phyloP scores from a whole-genome alignment of 2,888 invertebrate species.

The Syrphus vitripennis region DNA sequence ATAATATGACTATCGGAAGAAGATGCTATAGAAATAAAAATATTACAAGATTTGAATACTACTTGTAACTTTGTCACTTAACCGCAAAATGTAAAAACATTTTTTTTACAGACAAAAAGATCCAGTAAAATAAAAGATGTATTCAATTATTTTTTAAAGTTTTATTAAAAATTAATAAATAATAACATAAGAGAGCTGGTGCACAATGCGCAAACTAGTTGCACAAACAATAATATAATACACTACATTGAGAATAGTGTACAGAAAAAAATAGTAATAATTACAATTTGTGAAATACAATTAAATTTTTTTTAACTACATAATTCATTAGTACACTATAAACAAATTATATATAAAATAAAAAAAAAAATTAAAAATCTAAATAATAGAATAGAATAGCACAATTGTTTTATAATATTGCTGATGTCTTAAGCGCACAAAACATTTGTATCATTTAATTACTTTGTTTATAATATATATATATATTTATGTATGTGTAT shows the following conservation, averaged over 20 bases:
- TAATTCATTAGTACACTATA: slow-evolving; percentile 44
- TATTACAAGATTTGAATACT: too few species aligned
- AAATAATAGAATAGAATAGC: slow-evolving; percentile 62
- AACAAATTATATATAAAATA: slow-evolving; percentile 29
- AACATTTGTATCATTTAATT: slow-evolving; percentile 62
- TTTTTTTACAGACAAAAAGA: neutral
- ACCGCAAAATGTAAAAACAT: too few species aligned
- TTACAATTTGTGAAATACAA: slow-evolving; percentile 32
- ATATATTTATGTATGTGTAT: slow-evolving; percentile 6
- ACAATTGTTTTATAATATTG: slow-evolving; percentile 64
- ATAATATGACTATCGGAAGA: neutral
- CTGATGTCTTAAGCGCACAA: slow-evolving; percentile 57
- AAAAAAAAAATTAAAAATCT: slow-evolving; percentile 13
- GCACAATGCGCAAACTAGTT: slow-evolving; percentile 54
- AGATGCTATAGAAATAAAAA: too few species aligned
- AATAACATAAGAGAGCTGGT: slow-evolving; percentile 69
- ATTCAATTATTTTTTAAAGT: slow-evolving; percentile 33
- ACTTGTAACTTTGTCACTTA: too few species aligned
- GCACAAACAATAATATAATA: slow-evolving; percentile 56
- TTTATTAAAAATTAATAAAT: slow-evolving; percentile 70
- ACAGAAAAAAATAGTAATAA: slow-evolving; percentile 17
- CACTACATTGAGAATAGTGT: slow-evolving; percentile 57
- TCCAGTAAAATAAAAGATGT: neutral
- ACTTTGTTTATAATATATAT: slow-evolving; percentile 13
- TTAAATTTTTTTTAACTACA: slow-evolving; percentile 4